These are phyloP conservation scores for Acrocephalus scirpaceus DNA, from an alignment of 2,797 vertebrate genomes.

Conservation along the genomic window DNA sequence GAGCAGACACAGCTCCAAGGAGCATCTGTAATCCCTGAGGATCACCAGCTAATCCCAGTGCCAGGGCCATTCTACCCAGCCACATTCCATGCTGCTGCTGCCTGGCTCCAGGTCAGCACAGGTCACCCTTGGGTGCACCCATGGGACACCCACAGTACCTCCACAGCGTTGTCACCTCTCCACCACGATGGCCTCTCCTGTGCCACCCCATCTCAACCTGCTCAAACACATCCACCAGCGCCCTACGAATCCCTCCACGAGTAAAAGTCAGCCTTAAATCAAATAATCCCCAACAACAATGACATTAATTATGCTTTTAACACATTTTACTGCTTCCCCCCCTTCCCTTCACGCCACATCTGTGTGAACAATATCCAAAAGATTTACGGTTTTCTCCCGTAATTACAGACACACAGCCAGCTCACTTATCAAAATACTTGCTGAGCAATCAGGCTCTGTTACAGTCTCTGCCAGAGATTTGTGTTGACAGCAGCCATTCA, in stretches of 20 bases:
- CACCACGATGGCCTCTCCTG: background rate
- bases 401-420: conserved; percentile 84
- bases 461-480: conserved; percentile 76
- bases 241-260: conserved; percentile 71
- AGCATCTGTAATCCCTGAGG: background rate
- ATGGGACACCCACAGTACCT: background rate
- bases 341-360: conserved; percentile 81
- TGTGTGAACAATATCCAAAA: conserved; percentile 86
- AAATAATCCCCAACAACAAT: conserved; percentile 79
- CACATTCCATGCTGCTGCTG: background rate
- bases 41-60: background rate
- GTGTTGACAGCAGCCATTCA: conserved; percentile 81
- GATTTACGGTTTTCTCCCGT: conserved; percentile 84
- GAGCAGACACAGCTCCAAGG: background rate
- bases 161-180: background rate
- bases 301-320: conserved; percentile 86
- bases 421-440: conserved; percentile 86
- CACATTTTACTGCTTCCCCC: conserved; percentile 79
- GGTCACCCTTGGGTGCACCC: background rate
- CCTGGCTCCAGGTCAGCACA: background rate
- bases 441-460: conserved; percentile 80
- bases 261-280: conserved; percentile 80
- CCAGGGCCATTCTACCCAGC: background rate
- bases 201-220: background rate
- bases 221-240: background rate